Evolutionary conservation across 2,888 invertebrate genomes (phyloP).

Genomic region (Eulithis prunata): DNA sequence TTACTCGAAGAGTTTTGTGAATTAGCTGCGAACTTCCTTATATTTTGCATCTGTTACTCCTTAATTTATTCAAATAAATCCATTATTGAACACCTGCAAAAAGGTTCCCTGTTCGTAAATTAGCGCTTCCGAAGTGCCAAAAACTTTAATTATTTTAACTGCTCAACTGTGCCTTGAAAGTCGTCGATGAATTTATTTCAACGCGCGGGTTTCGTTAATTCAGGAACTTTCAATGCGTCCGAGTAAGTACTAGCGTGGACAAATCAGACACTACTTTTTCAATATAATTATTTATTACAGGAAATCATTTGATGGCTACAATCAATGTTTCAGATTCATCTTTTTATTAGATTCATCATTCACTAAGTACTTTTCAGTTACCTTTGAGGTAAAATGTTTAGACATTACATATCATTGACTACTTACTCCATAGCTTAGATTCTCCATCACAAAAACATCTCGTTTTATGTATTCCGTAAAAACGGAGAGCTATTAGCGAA

Average conservation of each 20-base stretch:
- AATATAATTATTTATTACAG: no score
- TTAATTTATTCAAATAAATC: constrained; percentile 28
- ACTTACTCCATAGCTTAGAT: neutral
- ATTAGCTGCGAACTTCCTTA: constrained; percentile 26
- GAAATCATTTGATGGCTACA: no score
- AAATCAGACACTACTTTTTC: no score
- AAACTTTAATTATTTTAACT: constrained; percentile 18
- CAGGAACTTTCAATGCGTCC: neutral
- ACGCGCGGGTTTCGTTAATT: constrained; percentile 1
- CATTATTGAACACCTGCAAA: constrained; percentile 23
- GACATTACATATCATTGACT: neutral
- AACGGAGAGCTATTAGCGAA: constrained; percentile 30
- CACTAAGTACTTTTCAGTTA: no score
- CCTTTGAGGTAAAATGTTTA: no score
- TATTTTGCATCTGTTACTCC: constrained; percentile 26
- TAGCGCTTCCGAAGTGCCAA: constrained; percentile 7
- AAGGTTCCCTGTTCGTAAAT: constrained; percentile 16
- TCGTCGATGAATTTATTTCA: neutral
- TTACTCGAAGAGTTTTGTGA: constrained; percentile 22
- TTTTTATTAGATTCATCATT: no score
- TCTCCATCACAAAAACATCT: constrained; percentile 8
- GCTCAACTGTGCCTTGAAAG: constrained; percentile 1
- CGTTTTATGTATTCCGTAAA: constrained; percentile 32
- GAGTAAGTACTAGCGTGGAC: neutral
- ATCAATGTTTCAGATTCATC: no score